Evolutionary conservation across 2,888 invertebrate species (phyloP), one percentile per base, ranked within the genome.

Genomic region (Bembecia ichneumoniformis): DNA sequence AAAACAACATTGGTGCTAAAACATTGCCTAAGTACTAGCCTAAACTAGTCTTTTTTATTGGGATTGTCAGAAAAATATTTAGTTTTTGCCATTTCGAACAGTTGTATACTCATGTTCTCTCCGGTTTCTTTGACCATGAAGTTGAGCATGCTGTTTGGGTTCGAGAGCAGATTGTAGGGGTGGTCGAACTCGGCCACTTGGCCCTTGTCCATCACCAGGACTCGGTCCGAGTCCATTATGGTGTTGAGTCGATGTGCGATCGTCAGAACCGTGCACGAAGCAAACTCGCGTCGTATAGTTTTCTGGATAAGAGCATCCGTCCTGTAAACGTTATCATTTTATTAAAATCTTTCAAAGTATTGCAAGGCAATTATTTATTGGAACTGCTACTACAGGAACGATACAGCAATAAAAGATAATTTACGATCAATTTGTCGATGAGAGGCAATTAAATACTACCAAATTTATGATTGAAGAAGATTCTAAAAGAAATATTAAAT

Each of bases 161-260:
- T 88, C 43, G 78, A 83, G 2, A 94, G 81, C 40, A 94, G 71
- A 40, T 87, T 70, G 66, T 91, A 83, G 0, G 94, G 93, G 56
- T 90, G 89, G 62, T 92, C 93, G 56, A 90, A 93, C 79, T 94
- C 93, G 47, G 89, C 90, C 14, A 93, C 90, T 28, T 77, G 69
- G 0, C 97, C 97, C 35, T 90, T 90, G 62, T 95, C 93, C 91
- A 97, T 93, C 0, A 97, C 96, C 47, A 97, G 82, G 11, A 96
- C 92, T 47, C 92, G 89, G 78, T 96, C 95, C 0, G 94, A 95
- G 72, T 97, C 96, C 92, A 97, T 96, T 54, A 97, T 93, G 0
- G 97, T 97, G 69, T 96, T 92, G 17, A 97, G 83, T 34, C 97
- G 90, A 77, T 97, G 97, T 3, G 97, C 97, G 34, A 97, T 95